Base-by-base conservation (phyloP, 2,797 vertebrate genomes). In the Rousettus madagascariensis region DNA sequence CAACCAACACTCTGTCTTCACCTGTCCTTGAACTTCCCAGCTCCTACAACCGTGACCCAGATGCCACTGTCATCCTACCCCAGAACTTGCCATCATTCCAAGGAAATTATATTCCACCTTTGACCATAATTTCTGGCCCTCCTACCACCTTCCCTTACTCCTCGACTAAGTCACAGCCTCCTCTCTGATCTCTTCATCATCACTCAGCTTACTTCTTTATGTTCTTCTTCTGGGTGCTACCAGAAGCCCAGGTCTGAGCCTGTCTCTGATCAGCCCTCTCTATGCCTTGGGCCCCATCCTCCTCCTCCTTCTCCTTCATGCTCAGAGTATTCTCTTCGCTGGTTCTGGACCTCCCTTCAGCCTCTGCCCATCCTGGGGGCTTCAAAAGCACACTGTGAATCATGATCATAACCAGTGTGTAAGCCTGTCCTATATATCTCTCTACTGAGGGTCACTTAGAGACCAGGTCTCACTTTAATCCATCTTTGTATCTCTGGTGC, bases 1-100 rank as follows among this genome's bases (percentile, higher is more conserved):
- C 0, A 5, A 2, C 16, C 10, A 28, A 77, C 30, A n/a, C 15
- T 13, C 3, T 17, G 0, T 10, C 33, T 38, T 80, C 20, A 36
- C 24, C 30, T 69, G 8, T 46, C 16, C 4, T 13, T 75, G 46
- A 30, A 4, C 38, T 9, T 57, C 22, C 75, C 38, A 26, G 9
- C 16, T 53, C 17, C 9, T 41, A 2, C 24, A 43, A 15, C 57
- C 24, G 1, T 6, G 26, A 63, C 38, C 3, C 22, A 24, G 17
- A 65, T 1, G 30, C 13, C 5, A 26, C 8, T 11, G 16, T 3
- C 33, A 2, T 43, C 55, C 49, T 6, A 53, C 24, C 8, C 13
- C 33, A n/a, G 38, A 88, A 41, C 3, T 49, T 6, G 8, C 22
- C 24, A 17, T 30, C 13, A 12, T 57, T 33, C 10, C 20, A 46